These are phyloP conservation scores for Phalloptychus januarius DNA, from an alignment of 2,797 vertebrate genomes.

Conservation along the genomic window DNA sequence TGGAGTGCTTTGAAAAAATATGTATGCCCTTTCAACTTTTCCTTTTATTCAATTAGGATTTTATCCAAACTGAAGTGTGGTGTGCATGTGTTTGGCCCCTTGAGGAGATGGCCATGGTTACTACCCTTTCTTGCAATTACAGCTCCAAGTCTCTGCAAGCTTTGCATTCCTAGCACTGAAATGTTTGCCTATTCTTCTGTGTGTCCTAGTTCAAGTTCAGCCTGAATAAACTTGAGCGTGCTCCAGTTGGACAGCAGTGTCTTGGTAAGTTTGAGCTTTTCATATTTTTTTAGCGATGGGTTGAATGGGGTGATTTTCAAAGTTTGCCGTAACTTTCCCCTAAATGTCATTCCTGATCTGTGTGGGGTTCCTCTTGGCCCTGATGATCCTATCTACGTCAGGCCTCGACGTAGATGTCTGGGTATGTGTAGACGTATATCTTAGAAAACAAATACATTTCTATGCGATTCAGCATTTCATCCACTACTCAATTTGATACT, in stretches of 20 bases:
- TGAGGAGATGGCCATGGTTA: background rate
- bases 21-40: background rate
- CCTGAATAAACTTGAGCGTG: background rate
- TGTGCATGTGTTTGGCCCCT: background rate
- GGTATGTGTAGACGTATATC: too few species aligned
- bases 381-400: background rate
- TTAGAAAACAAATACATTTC: too few species aligned
- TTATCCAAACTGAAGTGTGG: background rate
- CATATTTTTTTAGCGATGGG: background rate
- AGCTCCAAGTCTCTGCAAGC: background rate
- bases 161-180: background rate
- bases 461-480: too few species aligned
- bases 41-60: background rate
- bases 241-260: background rate
- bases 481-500: too few species aligned
- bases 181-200: background rate
- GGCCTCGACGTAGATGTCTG: too few species aligned
- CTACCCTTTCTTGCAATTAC: background rate
- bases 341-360: background rate
- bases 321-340: background rate
- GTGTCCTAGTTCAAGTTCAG: background rate
- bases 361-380: background rate
- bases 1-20: constrained; percentile 27
- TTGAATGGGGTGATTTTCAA: background rate
- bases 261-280: background rate